Conservation (phyloP, 1,140 invertebrate species). For the Antheraea pernyi region DNA sequence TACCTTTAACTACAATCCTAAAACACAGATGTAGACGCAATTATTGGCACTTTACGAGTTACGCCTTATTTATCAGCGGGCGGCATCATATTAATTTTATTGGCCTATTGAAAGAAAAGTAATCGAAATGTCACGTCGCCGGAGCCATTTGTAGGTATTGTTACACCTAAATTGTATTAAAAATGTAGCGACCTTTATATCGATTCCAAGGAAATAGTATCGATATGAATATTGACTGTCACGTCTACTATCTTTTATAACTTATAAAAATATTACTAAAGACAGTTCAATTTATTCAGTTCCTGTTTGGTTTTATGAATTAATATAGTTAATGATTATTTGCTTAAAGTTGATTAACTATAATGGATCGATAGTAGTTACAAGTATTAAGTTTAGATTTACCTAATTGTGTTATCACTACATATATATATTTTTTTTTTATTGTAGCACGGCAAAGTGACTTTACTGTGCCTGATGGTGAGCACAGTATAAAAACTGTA, state of each 20-base stretch:
- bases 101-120: conserved; percentile 38
- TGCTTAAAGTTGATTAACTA: too few relatives aligned
- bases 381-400: too few relatives aligned
- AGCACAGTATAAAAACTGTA: too few relatives aligned
- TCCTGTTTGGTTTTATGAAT: too few relatives aligned
- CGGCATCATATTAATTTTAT: conserved; percentile 60
- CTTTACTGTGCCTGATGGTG: too few relatives aligned
- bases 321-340: too few relatives aligned
- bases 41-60: conserved; percentile 47
- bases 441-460: too few relatives aligned
- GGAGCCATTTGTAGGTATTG: conserved; percentile 4
- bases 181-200: background rate
- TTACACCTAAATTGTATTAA: background rate
- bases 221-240: background rate
- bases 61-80: conserved; percentile 59
- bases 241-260: background rate
- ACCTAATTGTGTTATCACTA: too few relatives aligned
- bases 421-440: too few relatives aligned
- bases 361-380: too few relatives aligned
- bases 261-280: too few relatives aligned
- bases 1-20: background rate
- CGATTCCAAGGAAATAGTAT: background rate
- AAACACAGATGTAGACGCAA: conserved; percentile 12
- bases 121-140: conserved; percentile 8
- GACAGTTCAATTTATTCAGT: too few relatives aligned